Percentiles rank a stretch among this genome's conserved stretches.
These are phyloP conservation scores for Smutsia temminckii DNA, from an alignment of 2,797 vertebrate genomes.

Conservation along the genomic window DNA sequence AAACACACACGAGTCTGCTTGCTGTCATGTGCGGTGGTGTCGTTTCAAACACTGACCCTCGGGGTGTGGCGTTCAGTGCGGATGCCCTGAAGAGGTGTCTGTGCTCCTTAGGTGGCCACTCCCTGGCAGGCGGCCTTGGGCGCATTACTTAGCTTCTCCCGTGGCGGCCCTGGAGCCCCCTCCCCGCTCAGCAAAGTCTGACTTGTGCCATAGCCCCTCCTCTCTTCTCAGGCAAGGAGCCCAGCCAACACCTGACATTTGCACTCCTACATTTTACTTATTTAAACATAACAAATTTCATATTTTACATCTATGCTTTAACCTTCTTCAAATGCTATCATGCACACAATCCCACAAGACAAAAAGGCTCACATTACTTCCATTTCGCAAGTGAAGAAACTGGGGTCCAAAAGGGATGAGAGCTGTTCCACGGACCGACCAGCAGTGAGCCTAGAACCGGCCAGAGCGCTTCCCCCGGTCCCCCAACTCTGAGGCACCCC, in stretches of 20 bases:
- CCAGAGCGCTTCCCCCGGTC: accelerated
- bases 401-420: background rate
- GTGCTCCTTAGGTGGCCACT: background rate
- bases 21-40: accelerated
- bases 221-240: background rate
- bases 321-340: background rate
- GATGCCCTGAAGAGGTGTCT: background rate
- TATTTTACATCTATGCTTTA: background rate
- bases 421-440: background rate
- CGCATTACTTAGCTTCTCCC: background rate
- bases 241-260: background rate
- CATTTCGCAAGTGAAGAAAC: too few relatives aligned
- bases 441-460: accelerated
- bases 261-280: background rate
- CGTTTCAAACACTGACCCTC: background rate
- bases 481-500: background rate
- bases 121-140: background rate
- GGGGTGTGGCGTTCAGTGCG: accelerated
- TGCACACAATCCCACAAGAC: background rate
- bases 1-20: too few relatives aligned
- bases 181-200: background rate
- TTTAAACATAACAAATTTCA: too few relatives aligned
- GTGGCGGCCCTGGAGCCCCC: background rate
- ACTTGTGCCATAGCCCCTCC: accelerated
- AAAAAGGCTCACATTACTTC: background rate